Conservation (phyloP, 2,888 invertebrate species). For the Limulus polyphemus region DNA sequence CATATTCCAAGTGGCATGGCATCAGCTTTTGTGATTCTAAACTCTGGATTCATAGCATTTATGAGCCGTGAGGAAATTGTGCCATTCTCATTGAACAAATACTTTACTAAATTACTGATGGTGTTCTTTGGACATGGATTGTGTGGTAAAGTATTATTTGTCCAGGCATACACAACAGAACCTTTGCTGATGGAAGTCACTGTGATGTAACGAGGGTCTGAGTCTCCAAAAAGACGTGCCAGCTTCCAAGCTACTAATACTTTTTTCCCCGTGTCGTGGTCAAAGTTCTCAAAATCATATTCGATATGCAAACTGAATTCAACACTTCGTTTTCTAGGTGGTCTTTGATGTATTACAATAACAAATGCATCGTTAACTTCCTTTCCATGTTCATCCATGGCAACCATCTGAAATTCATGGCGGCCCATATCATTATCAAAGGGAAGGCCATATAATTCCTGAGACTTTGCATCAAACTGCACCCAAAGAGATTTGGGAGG, state of each 20-base stretch:
- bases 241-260: slow-evolving; percentile 44
- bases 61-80: slow-evolving; percentile 25
- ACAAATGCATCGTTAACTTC: slow-evolving; percentile 53
- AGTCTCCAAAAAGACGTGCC: slow-evolving; percentile 61
- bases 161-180: slow-evolving; percentile 58
- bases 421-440: slow-evolving; percentile 48
- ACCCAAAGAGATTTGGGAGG: slow-evolving; percentile 64
- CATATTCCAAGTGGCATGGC: slow-evolving; percentile 51
- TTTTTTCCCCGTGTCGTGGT: slow-evolving; percentile 29
- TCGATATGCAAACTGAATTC: slow-evolving; percentile 64
- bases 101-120: slow-evolving; percentile 54
- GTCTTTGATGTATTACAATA: slow-evolving; percentile 13
- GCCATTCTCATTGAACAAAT: slow-evolving; percentile 54
- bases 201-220: slow-evolving; percentile 55
- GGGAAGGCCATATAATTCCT: slow-evolving; percentile 72
- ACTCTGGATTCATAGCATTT: slow-evolving; percentile 53
- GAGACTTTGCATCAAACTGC: slow-evolving; percentile 60
- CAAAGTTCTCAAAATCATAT: slow-evolving; percentile 38
- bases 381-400: slow-evolving; percentile 62
- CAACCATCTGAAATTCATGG: slow-evolving; percentile 54
- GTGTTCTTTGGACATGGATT: slow-evolving; percentile 63
- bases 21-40: slow-evolving; percentile 52
- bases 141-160: slow-evolving; percentile 69
- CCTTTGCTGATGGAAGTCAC: slow-evolving; percentile 57
- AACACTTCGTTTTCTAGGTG: slow-evolving; percentile 32